Evolutionary conservation across 1,140 invertebrate genomes (phyloP).

Genomic region (Penaeus chinensis): DNA sequence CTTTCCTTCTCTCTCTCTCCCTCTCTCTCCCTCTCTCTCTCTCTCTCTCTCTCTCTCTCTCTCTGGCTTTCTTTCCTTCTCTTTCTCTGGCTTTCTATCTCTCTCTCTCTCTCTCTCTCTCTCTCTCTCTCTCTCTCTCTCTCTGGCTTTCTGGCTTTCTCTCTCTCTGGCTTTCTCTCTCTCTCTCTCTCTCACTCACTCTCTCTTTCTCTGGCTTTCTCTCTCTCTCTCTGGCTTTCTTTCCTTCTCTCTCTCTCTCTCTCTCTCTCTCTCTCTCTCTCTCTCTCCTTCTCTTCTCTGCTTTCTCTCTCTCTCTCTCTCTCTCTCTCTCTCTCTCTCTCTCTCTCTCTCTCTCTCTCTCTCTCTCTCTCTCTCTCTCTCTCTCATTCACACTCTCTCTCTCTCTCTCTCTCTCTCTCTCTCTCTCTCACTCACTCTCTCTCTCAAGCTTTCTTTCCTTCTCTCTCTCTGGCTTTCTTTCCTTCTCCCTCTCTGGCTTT

Average conservation of each 20-base stretch:
- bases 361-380: not conserved
- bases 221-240: not conserved
- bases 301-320: no score
- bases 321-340: not conserved
- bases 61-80: no score
- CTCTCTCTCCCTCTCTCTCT: no score
- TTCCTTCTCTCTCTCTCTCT: not conserved
- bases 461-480: not conserved
- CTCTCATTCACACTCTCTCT: not conserved
- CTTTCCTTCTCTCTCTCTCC: no score
- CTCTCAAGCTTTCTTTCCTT: not conserved
- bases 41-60: no score
- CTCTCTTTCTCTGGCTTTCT: not conserved
- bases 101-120: not conserved
- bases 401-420: not conserved
- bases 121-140: no score
- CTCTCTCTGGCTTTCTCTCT: not conserved
- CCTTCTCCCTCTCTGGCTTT: not conserved
- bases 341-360: not conserved
- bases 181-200: no score
- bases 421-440: not conserved
- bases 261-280: no score
- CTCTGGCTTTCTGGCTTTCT: not conserved
- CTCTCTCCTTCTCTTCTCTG: not conserved
- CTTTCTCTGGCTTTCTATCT: no score